Conservation (phyloP, 2,113 vertebrate species). For the Trichomycterus rosablanca region DNA sequence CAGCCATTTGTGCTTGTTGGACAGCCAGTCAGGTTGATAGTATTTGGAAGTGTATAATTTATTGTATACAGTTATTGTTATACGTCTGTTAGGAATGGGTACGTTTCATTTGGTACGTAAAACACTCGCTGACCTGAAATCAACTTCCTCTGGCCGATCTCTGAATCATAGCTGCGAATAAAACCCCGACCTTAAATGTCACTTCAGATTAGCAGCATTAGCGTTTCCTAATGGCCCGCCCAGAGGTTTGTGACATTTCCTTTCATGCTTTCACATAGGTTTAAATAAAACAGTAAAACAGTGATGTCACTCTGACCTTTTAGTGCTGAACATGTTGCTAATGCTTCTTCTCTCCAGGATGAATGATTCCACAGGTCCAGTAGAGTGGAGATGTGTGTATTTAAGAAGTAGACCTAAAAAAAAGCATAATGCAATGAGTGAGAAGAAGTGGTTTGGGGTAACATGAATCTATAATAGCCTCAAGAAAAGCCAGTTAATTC, state of each 20-base stretch:
- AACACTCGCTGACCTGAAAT: conserved; percentile 1
- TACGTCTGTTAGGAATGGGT: no score
- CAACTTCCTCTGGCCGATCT: neutral
- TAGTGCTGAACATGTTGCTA: conserved; percentile 83
- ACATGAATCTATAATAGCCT: no score
- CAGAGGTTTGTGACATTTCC: conserved; percentile 13
- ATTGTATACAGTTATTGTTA: no score
- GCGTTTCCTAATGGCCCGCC: neutral
- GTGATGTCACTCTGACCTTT: conserved; percentile 76
- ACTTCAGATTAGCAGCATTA: conserved; percentile 13
- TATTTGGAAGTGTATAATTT: no score
- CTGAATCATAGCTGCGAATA: conserved; percentile 4
- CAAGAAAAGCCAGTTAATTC: no score
- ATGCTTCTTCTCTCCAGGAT: conserved; percentile 58
- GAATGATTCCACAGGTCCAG: conserved; percentile 47
- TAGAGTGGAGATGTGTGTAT: conserved; percentile 51
- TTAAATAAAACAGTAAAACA: conserved; percentile 21
- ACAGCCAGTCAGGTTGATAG: no score
- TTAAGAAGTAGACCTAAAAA: conserved; percentile 51
- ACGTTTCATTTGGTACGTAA: no score
- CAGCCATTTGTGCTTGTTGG: no score
- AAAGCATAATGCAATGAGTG: conserved; percentile 39
- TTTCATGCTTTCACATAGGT: neutral
- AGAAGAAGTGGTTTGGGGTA: no score
- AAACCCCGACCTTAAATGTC: conserved; percentile 3